Evolutionary conservation across 2,797 vertebrate species (phyloP).

Genomic region (Tapera naevia): DNA sequence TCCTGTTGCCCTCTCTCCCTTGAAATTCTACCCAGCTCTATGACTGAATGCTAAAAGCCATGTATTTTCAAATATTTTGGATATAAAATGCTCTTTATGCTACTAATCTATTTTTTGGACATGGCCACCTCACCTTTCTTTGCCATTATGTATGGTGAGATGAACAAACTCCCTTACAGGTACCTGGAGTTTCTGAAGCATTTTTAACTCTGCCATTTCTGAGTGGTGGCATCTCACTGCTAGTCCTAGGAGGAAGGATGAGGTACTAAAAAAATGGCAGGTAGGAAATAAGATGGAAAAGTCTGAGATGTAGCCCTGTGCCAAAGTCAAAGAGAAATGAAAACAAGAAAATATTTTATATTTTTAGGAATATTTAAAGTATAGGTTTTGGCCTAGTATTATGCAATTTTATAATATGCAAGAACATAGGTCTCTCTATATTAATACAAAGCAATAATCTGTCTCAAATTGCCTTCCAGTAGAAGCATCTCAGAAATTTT

Average conservation of each 20-base stretch:
- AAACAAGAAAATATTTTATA: neutral
- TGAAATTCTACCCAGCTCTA: neutral
- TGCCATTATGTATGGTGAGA: neutral
- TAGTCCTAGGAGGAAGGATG: neutral
- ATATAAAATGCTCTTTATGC: neutral
- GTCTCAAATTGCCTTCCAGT: neutral
- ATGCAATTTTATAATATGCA: neutral
- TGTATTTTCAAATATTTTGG: neutral
- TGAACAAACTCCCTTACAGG: neutral
- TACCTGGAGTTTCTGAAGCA: neutral
- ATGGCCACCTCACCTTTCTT: neutral
- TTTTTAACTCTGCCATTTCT: neutral
- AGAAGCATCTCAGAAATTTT: neutral
- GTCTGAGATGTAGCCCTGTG: accelerated
- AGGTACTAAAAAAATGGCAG: neutral
- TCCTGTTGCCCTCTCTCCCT: neutral
- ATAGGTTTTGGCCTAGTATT: neutral
- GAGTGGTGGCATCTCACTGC: neutral
- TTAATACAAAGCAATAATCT: neutral
- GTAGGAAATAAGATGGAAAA: neutral
- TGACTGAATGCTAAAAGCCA: neutral
- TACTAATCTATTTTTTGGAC: neutral
- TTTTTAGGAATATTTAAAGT: neutral
- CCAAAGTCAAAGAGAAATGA: neutral
- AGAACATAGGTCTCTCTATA: neutral